These are phyloP conservation scores for Tachyglossus aculeatus DNA, from an alignment of 2,797 vertebrate genomes.

Conservation along the genomic window DNA sequence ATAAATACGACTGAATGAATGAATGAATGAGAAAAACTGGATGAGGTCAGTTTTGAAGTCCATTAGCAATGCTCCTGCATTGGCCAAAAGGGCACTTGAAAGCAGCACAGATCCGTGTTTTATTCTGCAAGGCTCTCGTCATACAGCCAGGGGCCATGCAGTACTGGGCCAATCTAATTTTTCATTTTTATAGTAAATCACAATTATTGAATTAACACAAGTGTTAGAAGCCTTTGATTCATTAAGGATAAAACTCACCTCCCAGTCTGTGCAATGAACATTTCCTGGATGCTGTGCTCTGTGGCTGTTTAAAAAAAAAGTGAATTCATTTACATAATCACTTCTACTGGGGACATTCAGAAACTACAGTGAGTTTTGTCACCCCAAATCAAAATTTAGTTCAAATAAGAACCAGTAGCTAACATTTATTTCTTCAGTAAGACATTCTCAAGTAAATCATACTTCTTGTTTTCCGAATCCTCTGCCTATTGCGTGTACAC, in stretches of 20 bases:
- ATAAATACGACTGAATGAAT: too few relatives aligned
- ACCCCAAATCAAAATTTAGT: constrained; percentile 22
- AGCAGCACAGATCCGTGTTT: not conserved
- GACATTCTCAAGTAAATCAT: constrained; percentile 4
- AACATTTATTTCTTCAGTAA: constrained; percentile 3
- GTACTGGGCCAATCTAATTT: not conserved
- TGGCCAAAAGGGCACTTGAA: not conserved
- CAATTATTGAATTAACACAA: not conserved
- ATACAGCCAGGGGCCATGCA: not conserved
- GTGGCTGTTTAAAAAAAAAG: constrained; percentile 5
- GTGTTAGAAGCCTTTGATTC: constrained; percentile 3
- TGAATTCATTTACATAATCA: constrained; percentile 13
- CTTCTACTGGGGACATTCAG: not conserved
- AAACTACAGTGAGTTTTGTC: constrained; percentile 5
- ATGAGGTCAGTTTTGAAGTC: not conserved
- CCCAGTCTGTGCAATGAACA: not conserved
- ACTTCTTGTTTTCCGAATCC: not conserved
- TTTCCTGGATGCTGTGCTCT: constrained; percentile 16
- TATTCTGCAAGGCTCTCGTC: too few relatives aligned
- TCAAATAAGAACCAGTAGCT: not conserved
- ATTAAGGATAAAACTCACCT: not conserved
- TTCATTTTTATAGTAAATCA: not conserved
- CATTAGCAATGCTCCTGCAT: not conserved
- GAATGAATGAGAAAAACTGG: too few relatives aligned
- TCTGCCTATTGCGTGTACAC: not conserved